These are phyloP conservation scores for Nilaparvata lugens DNA, from an alignment of 1,140 invertebrate species.

Conservation along the genomic window DNA sequence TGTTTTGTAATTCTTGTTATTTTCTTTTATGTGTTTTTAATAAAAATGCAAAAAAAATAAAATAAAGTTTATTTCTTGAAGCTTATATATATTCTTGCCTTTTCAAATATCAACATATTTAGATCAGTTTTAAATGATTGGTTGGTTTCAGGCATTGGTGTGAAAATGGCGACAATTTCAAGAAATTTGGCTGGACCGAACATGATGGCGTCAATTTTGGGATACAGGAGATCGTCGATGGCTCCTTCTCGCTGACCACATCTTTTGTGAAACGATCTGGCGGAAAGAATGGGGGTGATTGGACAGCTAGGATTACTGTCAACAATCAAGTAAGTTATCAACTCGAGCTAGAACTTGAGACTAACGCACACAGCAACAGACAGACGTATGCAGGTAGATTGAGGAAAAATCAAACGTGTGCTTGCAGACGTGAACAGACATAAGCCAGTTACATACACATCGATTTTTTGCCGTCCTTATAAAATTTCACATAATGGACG, in stretches of 20 bases:
- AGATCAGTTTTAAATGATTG: too few relatives aligned
- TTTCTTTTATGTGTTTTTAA: not conserved
- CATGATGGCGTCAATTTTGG: conserved; percentile 92
- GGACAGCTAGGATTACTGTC: conserved; percentile 77
- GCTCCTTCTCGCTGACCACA: conserved; percentile 65
- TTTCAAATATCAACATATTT: not conserved
- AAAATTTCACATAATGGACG: too few relatives aligned
- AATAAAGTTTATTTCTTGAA: not conserved
- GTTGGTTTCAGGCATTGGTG: conserved; percentile 77
- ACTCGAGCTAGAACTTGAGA: too few relatives aligned
- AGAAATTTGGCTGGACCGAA: conserved; percentile 75
- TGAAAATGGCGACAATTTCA: conserved; percentile 76
- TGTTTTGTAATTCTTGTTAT: too few relatives aligned
- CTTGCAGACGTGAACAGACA: too few relatives aligned
- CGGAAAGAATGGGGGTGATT: conserved; percentile 78
- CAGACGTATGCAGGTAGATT: too few relatives aligned
- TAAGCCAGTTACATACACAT: too few relatives aligned
- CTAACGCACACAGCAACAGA: too few relatives aligned
- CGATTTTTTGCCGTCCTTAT: too few relatives aligned
- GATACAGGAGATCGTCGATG: conserved; percentile 79
- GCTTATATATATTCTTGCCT: not conserved
- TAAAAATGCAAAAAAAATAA: not conserved
- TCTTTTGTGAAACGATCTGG: conserved; percentile 80
- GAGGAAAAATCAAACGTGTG: too few relatives aligned
- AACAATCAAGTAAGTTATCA: conserved; percentile 42